phyloP scores from a whole-genome alignment of 2,113 vertebrate genomes.

The Syngnathus floridae region DNA sequence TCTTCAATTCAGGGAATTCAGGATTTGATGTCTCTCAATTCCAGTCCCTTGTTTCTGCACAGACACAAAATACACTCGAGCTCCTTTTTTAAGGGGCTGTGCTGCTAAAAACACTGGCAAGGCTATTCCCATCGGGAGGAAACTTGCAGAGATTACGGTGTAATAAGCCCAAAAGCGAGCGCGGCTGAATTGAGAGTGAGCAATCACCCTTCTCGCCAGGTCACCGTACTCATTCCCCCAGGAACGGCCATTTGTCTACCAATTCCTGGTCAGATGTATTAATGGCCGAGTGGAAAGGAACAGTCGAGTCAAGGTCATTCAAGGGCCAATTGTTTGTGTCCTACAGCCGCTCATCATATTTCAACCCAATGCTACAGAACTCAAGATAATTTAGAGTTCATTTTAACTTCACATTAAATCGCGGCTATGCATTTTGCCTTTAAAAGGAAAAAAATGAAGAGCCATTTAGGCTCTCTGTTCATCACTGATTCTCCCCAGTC shows the following conservation, averaged over 20 bases:
- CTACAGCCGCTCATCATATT: constrained; percentile 7
- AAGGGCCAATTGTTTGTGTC: constrained; percentile 18
- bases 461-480: too few species aligned
- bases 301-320: constrained; percentile 9
- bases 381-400: constrained; percentile 8
- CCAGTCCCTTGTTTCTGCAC: constrained; percentile 28
- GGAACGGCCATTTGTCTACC: constrained; percentile 43
- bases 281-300: constrained; percentile 25
- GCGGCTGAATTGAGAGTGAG: constrained; percentile 60
- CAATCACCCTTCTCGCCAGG: constrained; percentile 50
- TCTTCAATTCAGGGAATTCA: constrained; percentile 17
- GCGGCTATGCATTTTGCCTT: too few species aligned
- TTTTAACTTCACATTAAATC: constrained; percentile 19
- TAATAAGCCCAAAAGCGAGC: constrained; percentile 54
- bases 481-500: too few species aligned
- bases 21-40: constrained; percentile 34
- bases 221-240: constrained; percentile 47
- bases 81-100: constrained; percentile 13
- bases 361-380: constrained; percentile 29
- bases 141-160: constrained; percentile 61
- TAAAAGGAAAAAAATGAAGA: too few species aligned
- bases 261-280: constrained; percentile 31
- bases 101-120: constrained; percentile 46
- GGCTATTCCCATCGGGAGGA: constrained; percentile 50
- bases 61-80: background rate